phyloP scores from a whole-genome alignment of 1,140 invertebrate species.

The Bombus confusus region DNA sequence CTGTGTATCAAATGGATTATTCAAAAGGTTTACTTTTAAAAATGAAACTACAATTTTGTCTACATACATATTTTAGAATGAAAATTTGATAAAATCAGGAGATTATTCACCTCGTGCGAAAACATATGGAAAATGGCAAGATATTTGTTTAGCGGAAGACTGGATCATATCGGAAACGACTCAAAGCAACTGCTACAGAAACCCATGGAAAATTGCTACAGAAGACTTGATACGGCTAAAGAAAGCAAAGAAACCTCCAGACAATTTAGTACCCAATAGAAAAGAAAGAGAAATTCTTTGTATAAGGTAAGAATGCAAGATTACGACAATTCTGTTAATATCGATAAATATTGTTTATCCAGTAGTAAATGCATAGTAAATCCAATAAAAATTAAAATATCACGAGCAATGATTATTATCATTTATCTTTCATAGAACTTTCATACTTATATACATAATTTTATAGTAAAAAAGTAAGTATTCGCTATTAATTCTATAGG shows the following conservation, averaged over 20 bases:
- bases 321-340: not conserved
- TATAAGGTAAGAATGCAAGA: slow-evolving; percentile 55
- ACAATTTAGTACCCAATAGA: slow-evolving; percentile 64
- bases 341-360: not conserved
- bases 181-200: slow-evolving; percentile 60
- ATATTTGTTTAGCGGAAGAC: slow-evolving; percentile 57
- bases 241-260: slow-evolving; percentile 42
- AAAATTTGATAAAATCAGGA: slow-evolving; percentile 10
- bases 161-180: slow-evolving; percentile 69
- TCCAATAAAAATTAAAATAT: not conserved
- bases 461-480: not conserved
- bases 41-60: not conserved
- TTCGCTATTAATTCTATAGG: too few relatives aligned
- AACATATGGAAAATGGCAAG: slow-evolving; percentile 20
- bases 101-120: slow-evolving; percentile 9
- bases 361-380: not conserved
- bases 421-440: not conserved
- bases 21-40: slow-evolving; percentile 32
- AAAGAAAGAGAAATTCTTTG: slow-evolving; percentile 71
- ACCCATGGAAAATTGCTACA: slow-evolving; percentile 57
- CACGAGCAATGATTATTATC: not conserved
- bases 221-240: not conserved
- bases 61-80: not conserved
- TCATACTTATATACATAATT: not conserved
- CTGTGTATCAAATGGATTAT: slow-evolving; percentile 65